Conservation (phyloP, 2,888 invertebrate species). For the Sabellastarte sp. region DNA sequence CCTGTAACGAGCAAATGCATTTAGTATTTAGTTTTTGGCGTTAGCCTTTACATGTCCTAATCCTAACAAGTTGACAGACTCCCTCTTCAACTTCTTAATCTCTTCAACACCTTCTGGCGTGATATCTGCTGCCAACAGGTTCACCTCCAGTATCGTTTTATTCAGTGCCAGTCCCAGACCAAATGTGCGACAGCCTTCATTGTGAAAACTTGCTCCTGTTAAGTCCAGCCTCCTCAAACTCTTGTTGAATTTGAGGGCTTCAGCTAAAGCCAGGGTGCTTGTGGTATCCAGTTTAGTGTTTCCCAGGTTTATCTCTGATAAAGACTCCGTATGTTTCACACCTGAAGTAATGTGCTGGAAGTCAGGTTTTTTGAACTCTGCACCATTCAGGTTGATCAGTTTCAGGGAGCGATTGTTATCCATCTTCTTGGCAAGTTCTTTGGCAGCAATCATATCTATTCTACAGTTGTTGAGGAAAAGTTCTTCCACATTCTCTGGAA, state of each 20-base stretch:
- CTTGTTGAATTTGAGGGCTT: constrained; percentile 35
- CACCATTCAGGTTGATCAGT: constrained; percentile 13
- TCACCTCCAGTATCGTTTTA: constrained; percentile 31
- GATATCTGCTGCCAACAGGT: constrained; percentile 22
- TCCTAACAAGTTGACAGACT: too few species aligned
- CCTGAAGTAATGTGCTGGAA: constrained; percentile 43
- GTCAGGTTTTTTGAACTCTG: constrained; percentile 38
- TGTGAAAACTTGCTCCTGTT: constrained; percentile 36
- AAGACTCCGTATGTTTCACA: constrained; percentile 37
- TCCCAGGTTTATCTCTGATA: constrained; percentile 82
- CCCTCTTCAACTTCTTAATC: background rate
- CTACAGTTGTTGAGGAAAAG: constrained; percentile 37
- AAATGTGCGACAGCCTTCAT: constrained; percentile 37
- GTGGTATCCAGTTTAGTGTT: constrained; percentile 81
- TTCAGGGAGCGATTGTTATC: constrained; percentile 33
- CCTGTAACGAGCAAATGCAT: too few species aligned
- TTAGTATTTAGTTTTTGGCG: too few species aligned
- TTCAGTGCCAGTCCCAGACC: constrained; percentile 34
- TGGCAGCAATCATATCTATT: constrained; percentile 43
- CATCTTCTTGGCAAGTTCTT: constrained; percentile 34
- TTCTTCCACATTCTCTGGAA: constrained; percentile 34
- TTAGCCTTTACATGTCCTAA: too few species aligned
- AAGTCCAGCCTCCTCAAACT: constrained; percentile 41
- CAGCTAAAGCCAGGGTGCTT: constrained; percentile 29
- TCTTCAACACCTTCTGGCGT: background rate